Evolutionary conservation across 2,113 vertebrate genomes (phyloP).

Genomic region (Anseranas semipalmata): DNA sequence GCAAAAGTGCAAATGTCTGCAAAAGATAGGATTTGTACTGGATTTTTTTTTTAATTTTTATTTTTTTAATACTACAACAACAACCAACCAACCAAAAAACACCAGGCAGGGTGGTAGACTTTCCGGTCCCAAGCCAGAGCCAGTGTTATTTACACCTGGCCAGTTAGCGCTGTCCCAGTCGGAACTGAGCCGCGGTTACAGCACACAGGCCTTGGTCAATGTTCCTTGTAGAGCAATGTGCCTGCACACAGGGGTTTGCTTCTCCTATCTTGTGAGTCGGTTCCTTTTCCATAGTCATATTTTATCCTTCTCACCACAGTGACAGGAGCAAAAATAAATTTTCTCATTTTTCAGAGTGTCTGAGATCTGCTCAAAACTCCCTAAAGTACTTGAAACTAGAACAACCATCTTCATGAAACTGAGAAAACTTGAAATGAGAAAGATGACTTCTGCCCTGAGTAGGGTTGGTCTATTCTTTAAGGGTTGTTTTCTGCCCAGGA

Average conservation of each 20-base stretch:
- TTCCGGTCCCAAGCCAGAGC: neutral
- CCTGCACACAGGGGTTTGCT: neutral
- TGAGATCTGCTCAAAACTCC: neutral
- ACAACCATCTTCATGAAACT: rapidly evolving
- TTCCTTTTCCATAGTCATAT: neutral
- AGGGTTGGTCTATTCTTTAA: neutral
- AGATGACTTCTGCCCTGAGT: neutral
- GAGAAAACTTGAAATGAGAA: neutral
- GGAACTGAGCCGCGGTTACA: neutral
- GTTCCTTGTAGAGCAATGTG: neutral
- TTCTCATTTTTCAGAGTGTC: neutral
- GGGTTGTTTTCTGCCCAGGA: neutral
- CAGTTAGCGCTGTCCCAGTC: neutral
- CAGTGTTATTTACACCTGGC: neutral
- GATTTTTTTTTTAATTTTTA: neutral
- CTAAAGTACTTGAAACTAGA: neutral
- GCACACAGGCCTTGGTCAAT: neutral
- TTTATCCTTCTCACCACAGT: neutral
- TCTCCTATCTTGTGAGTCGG: neutral
- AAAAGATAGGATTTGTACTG: neutral
- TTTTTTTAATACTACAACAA: neutral
- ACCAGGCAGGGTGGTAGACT: neutral
- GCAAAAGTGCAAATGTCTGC: neutral
- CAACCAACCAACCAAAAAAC: neutral
- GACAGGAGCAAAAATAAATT: neutral